A percentile compares a stretch with the other conserved stretches of the same genome.
These are phyloP conservation scores for Ernsta delagoae DNA, from an alignment of 2,888 invertebrate genomes.

Conservation along the genomic window DNA sequence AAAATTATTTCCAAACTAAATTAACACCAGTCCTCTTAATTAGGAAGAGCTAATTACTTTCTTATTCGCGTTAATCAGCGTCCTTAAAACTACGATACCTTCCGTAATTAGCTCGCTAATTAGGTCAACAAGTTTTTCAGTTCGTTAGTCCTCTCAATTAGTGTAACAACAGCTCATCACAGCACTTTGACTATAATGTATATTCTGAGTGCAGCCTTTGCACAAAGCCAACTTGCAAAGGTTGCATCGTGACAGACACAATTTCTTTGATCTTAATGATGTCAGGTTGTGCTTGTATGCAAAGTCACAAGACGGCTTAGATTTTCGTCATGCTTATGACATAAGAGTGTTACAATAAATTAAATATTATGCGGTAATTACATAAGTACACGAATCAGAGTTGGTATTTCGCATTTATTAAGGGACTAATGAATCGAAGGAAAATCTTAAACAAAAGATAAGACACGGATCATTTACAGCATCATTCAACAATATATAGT, in stretches of 20 bases:
- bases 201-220: background rate
- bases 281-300: background rate
- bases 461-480: no score
- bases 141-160: conserved; percentile 34
- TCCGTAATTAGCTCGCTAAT: conserved; percentile 33
- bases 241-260: background rate
- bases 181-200: conserved; percentile 25
- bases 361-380: no score
- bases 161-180: conserved; percentile 28
- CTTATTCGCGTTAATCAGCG: conserved; percentile 30
- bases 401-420: no score
- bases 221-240: background rate
- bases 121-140: conserved; percentile 33
- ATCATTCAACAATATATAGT: no score
- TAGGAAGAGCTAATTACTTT: conserved; percentile 25
- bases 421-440: no score
- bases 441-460: no score
- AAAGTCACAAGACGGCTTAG: background rate
- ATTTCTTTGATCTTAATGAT: conserved; percentile 13
- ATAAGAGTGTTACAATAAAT: no score
- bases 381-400: no score
- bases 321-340: background rate
- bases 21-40: conserved; percentile 33
- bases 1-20: conserved; percentile 41
- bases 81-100: conserved; percentile 30